A percentile compares a stretch with the other conserved stretches of the same genome.
Conservation (phyloP, 2,797 vertebrate genomes). For the Chaunax sp. region DNA sequence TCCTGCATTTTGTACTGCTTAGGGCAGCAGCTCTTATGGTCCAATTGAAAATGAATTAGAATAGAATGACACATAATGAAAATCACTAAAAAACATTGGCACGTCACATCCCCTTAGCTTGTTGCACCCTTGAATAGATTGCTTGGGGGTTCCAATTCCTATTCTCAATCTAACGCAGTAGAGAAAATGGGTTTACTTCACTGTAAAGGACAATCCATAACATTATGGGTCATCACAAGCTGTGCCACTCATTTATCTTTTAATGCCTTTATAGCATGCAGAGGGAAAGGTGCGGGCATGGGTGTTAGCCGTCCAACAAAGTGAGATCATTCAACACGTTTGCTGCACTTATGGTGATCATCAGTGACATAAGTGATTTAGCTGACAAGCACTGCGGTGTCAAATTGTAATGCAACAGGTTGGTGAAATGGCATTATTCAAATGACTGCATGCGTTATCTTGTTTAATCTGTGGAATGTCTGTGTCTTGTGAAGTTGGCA, state of each 20-base stretch:
- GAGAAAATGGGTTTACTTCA: conserved; percentile 76
- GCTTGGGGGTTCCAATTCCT: conserved; percentile 80
- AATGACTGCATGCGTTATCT: conserved; percentile 35
- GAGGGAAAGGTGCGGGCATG: conserved; percentile 70
- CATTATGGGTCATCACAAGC: conserved; percentile 79
- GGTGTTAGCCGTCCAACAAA: conserved; percentile 72
- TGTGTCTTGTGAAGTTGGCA: conserved; percentile 40
- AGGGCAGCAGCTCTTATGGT: conserved; percentile 78
- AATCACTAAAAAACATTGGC: conserved; percentile 82
- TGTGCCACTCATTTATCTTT: conserved; percentile 76
- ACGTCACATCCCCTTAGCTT: conserved; percentile 83
- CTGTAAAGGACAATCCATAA: conserved; percentile 74
- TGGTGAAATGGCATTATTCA: conserved; percentile 37
- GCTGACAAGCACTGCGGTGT: conserved; percentile 34
- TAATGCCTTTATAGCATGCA: conserved; percentile 75
- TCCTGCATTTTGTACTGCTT: conserved; percentile 63
- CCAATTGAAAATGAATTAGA: conserved; percentile 86
- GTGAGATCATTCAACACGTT: conserved; percentile 53
- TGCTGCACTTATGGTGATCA: conserved; percentile 53
- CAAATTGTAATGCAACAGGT: conserved; percentile 62
- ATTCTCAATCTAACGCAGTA: conserved; percentile 53
- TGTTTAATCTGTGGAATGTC: conserved; percentile 44
- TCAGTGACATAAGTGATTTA: conserved; percentile 65
- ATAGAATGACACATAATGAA: conserved; percentile 85
- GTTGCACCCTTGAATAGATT: conserved; percentile 84